Base-by-base conservation (phyloP, 2,797 vertebrate species). In the Enteromius anoplus region DNA sequence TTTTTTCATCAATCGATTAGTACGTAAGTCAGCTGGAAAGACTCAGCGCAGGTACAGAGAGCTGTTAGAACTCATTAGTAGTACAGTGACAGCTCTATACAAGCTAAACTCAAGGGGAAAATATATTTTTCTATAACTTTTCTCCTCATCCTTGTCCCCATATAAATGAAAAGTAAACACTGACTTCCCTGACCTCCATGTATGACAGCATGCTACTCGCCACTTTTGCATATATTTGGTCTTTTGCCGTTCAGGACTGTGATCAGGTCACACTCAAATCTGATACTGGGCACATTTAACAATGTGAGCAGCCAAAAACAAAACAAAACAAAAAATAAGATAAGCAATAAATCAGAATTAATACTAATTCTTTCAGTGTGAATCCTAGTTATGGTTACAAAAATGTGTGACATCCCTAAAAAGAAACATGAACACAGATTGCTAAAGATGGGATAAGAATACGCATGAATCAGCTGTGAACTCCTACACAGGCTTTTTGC, bases 391-490 rank as follows among this genome's bases (percentile, higher is more conserved):
- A 60, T 15, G 29, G 64, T 49, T 49, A 64, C 55, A 45, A 81
- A 76, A 85, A 76, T 19, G 72, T 40, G 73, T 37, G 55, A 81
- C n/a, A 9, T 78, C 60, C 42, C 47, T 69, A 7, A 51, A 55
- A 40, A 68, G 21, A 75, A 49, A 82, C 29, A 65, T n/a, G 70
- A 68, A 29, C 60, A 79, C 45, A 64, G 76, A 68, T 32, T 32
- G 34, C 82, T 71, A 78, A 23, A 15, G 62, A 82, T 21, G 49
- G 64, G 62, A 82, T 82, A 40, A 82, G 62, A 62, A 84, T 79
- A 75, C 12, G 62, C 40, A 60, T 80, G 70, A 84, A 45, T 84
- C 69, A 84, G 78, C 78, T 37, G 34, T 80, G 37, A 80, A 84
- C 83, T 80, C 83, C 77, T 66, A 84, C 82, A 75, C 68, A 53